These are phyloP conservation scores for Tetranychus piercei DNA, from an alignment of 2,888 invertebrate genomes.

Conservation along the genomic window DNA sequence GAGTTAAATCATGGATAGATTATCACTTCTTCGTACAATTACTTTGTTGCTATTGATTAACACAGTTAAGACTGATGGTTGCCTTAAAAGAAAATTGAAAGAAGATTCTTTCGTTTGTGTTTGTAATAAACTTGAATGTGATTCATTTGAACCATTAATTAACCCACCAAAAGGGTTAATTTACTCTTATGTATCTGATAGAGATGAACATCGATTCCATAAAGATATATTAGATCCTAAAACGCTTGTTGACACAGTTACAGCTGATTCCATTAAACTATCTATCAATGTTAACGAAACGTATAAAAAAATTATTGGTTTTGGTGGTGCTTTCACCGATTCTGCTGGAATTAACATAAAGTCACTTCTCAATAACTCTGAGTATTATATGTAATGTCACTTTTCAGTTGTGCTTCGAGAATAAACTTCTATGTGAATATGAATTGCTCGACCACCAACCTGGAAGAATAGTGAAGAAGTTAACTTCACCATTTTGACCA, in stretches of 20 bases:
- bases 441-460: no score
- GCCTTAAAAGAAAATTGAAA: not conserved
- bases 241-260: not conserved
- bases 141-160: not conserved
- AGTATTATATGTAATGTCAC: no score
- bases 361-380: conserved; percentile 40
- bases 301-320: conserved; percentile 19
- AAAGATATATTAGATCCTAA: not conserved
- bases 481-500: conserved; percentile 32
- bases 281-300: conserved; percentile 11
- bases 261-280: not conserved
- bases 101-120: conserved; percentile 15
- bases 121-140: conserved; percentile 10
- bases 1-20: no score
- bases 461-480: no score
- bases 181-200: not conserved
- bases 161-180: not conserved
- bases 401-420: conserved; percentile 40
- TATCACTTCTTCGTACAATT: not conserved
- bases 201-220: conserved; percentile 1
- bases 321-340: conserved; percentile 63
- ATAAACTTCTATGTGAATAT: no score
- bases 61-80: not conserved
- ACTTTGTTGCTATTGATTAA: not conserved
- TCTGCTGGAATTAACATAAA: conserved; percentile 49